Evolutionary conservation across 2,797 vertebrate species (phyloP).

Genomic region (Echeneis naucrates): DNA sequence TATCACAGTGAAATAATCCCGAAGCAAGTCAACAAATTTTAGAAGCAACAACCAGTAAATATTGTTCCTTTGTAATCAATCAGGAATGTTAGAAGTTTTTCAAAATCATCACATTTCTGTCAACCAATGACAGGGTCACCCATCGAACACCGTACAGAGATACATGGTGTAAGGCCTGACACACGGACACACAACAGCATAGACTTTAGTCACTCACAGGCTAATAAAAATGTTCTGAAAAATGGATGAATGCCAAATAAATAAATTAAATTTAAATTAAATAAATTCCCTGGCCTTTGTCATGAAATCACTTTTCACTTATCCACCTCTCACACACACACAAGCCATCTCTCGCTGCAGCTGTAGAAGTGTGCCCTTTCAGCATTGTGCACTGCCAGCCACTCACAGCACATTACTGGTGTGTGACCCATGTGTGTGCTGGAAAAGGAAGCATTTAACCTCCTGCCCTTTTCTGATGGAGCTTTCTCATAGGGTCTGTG

Average conservation of each 20-base stretch:
- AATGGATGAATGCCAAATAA: slow-evolving; percentile 65
- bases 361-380: slow-evolving; percentile 70
- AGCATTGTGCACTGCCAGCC: slow-evolving; percentile 63
- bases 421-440: slow-evolving; percentile 65
- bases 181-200: background rate
- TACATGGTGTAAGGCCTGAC: background rate
- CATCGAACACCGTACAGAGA: background rate
- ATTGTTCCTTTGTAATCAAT: background rate
- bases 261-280: too few relatives aligned
- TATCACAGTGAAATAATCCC: background rate
- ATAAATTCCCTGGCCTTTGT: slow-evolving; percentile 9
- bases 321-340: slow-evolving; percentile 15
- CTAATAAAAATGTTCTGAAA: slow-evolving; percentile 51
- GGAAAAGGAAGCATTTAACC: slow-evolving; percentile 78
- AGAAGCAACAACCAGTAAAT: background rate
- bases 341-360: slow-evolving; percentile 39
- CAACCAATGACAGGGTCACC: background rate
- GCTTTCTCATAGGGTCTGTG: slow-evolving; percentile 37
- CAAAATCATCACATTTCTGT: background rate
- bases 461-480: slow-evolving; percentile 51
- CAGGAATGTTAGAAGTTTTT: background rate
- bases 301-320: slow-evolving; percentile 44
- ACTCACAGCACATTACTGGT: slow-evolving; percentile 71
- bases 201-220: slow-evolving; percentile 29
- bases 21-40: background rate